These are phyloP conservation scores for Hippoglossus stenolepis DNA, from an alignment of 2,113 vertebrate species.

Conservation along the genomic window DNA sequence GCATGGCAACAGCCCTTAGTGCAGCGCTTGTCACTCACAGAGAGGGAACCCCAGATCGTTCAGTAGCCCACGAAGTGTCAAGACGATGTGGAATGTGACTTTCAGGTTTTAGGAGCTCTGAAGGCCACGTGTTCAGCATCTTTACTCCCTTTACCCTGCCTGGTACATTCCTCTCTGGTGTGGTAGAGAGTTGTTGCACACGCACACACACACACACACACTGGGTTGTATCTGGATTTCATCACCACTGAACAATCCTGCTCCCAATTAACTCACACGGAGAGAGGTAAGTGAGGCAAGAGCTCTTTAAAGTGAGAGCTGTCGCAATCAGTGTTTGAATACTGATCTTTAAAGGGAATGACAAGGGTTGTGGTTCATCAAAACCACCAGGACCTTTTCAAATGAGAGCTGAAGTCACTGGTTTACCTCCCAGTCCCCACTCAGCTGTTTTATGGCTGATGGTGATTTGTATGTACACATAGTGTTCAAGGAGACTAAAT, in stretches of 20 bases:
- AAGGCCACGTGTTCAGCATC: conserved; percentile 57
- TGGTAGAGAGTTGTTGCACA: conserved; percentile 56
- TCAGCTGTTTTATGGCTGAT: conserved; percentile 45
- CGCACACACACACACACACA: conserved; percentile 21
- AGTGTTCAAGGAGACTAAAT: conserved; percentile 24
- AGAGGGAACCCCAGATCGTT: conserved; percentile 50
- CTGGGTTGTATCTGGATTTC: conserved; percentile 79
- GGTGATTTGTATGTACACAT: conserved; percentile 34
- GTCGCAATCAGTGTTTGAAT: conserved; percentile 71
- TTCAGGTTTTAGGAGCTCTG: conserved; percentile 64
- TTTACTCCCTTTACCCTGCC: conserved; percentile 42
- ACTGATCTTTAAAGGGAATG: conserved; percentile 68
- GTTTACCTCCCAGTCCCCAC: conserved; percentile 51
- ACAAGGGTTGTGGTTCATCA: conserved; percentile 67
- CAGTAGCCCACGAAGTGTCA: conserved; percentile 56
- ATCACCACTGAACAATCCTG: conserved; percentile 74
- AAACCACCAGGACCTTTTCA: conserved; percentile 54
- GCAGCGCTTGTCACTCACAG: conserved; percentile 74
- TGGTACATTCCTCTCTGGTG: conserved; percentile 66
- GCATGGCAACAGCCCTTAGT: conserved; percentile 69
- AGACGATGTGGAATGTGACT: conserved; percentile 77
- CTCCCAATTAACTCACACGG: conserved; percentile 73
- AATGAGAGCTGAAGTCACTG: conserved; percentile 43
- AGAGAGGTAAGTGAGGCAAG: conserved; percentile 77
- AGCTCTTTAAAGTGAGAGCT: conserved; percentile 75